Conservation (phyloP, 2,888 invertebrate species). For the Colostygia pectinataria region DNA sequence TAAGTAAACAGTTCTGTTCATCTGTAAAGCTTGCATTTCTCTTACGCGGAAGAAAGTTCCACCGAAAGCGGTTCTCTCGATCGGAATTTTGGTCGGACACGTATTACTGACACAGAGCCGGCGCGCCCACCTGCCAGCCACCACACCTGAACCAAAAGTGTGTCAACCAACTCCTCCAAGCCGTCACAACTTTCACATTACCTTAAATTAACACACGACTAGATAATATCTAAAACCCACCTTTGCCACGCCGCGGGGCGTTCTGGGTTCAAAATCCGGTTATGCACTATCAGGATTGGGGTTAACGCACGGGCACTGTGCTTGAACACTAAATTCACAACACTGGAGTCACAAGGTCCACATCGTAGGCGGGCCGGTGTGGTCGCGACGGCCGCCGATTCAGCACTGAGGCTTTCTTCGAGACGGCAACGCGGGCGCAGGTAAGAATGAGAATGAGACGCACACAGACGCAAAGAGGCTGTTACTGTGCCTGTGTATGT, state of each 20-base stretch:
- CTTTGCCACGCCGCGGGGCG: constrained; percentile 72
- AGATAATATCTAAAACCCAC: constrained; percentile 57
- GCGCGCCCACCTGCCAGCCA: constrained; percentile 76
- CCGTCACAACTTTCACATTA: constrained; percentile 81
- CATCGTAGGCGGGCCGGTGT: constrained; percentile 75
- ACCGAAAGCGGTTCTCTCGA: constrained; percentile 74
- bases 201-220: constrained; percentile 73
- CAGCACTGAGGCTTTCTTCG: constrained; percentile 78
- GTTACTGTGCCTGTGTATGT: constrained; percentile 35
- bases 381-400: constrained; percentile 76
- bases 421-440: constrained; percentile 69
- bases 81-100: constrained; percentile 76
- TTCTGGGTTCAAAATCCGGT: constrained; percentile 74
- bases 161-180: constrained; percentile 77
- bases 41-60: constrained; percentile 68
- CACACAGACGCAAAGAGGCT: constrained; percentile 44
- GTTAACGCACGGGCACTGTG: constrained; percentile 78
- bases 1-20: too few relatives aligned
- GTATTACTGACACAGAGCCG: constrained; percentile 65
- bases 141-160: constrained; percentile 80
- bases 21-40: constrained; percentile 9
- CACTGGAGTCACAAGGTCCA: constrained; percentile 74
- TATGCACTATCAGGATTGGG: constrained; percentile 79
- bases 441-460: constrained; percentile 69
- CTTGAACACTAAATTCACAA: constrained; percentile 74